Conservation (phyloP, 2,113 vertebrate genomes). For the Sorex fumeus region DNA sequence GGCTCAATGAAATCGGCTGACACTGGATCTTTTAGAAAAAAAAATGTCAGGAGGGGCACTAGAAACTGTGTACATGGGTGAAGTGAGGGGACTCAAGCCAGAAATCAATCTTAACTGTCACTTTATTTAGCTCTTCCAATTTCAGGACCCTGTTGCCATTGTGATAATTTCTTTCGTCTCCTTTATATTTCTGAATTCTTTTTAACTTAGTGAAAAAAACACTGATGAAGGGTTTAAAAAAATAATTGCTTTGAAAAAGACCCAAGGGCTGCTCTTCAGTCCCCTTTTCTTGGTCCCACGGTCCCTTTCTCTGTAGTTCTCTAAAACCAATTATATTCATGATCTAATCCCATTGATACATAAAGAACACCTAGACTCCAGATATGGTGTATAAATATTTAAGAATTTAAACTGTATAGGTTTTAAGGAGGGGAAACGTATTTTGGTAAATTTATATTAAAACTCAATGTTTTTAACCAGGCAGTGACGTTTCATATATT, state of each 20-base stretch:
- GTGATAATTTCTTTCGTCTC: slow-evolving; percentile 19
- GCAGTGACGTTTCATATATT: neutral
- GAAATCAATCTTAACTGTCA: neutral
- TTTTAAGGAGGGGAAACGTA: neutral
- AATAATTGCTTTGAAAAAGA: slow-evolving; percentile 51
- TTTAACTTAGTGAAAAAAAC: slow-evolving; percentile 55
- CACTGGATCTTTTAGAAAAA: slow-evolving; percentile 65
- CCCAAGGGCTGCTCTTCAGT: neutral
- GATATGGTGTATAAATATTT: neutral
- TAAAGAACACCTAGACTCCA: slow-evolving; percentile 35
- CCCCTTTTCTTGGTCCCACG: no score
- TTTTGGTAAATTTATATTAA: slow-evolving; percentile 50
- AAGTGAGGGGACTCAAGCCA: neutral
- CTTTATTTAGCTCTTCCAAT: neutral
- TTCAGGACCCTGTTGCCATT: slow-evolving; percentile 21
- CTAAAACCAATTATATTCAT: slow-evolving; percentile 49
- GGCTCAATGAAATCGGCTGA: neutral
- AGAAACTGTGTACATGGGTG: neutral
- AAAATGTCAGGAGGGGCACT: neutral
- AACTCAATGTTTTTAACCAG: slow-evolving; percentile 53
- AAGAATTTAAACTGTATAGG: slow-evolving; percentile 17
- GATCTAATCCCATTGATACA: neutral
- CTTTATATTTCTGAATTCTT: slow-evolving; percentile 61
- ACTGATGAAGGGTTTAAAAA: slow-evolving; percentile 50
- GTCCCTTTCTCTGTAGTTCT: slow-evolving; percentile 18